A percentile compares a stretch with the other conserved stretches of the same genome.
Conservation (phyloP, 64 coral and sea anemone species). For the Trachythela sp. region DNA sequence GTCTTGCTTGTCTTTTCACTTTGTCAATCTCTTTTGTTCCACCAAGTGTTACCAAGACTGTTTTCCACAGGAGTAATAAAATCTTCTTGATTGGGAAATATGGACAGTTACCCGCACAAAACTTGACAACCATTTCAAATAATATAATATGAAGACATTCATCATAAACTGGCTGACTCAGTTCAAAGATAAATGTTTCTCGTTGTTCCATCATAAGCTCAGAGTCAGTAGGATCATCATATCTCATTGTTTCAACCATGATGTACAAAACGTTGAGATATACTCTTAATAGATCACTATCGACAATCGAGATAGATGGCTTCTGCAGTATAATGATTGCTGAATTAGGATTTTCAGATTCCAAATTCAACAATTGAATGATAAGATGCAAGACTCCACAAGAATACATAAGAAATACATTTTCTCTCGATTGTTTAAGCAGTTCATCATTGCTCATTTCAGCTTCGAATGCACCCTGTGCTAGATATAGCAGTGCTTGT, state of each 20-base stretch:
- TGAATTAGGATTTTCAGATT: conserved; percentile 75
- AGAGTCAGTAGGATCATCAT: conserved; percentile 45
- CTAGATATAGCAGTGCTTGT: conserved; percentile 78
- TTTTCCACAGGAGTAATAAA: conserved; percentile 79
- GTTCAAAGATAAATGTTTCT: conserved; percentile 52
- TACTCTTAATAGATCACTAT: conserved; percentile 66
- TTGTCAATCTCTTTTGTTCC: conserved; percentile 55
- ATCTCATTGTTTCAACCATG: conserved; percentile 82
- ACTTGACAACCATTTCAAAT: conserved; percentile 97
- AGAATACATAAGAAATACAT: conserved; percentile 91
- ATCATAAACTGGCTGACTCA: conserved; percentile 61
- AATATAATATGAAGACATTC: conserved; percentile 65
- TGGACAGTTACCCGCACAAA: conserved; percentile 76
- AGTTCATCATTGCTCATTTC: conserved; percentile 68
- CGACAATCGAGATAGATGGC: conserved; percentile 78
- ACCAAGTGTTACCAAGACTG: conserved; percentile 64
- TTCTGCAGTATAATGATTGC: conserved; percentile 74
- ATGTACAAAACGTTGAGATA: conserved; percentile 95
- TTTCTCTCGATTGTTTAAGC: conserved; percentile 57
- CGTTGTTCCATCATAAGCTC: conserved; percentile 51
- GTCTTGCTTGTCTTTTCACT: conserved; percentile 50
- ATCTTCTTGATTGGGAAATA: conserved; percentile 99
- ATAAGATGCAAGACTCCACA: conserved; percentile 65
- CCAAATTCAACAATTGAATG: conserved; percentile 85
- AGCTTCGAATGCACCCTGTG: conserved; percentile 89